phyloP scores from a whole-genome alignment of 2,113 vertebrate species.

The Naja naja region DNA sequence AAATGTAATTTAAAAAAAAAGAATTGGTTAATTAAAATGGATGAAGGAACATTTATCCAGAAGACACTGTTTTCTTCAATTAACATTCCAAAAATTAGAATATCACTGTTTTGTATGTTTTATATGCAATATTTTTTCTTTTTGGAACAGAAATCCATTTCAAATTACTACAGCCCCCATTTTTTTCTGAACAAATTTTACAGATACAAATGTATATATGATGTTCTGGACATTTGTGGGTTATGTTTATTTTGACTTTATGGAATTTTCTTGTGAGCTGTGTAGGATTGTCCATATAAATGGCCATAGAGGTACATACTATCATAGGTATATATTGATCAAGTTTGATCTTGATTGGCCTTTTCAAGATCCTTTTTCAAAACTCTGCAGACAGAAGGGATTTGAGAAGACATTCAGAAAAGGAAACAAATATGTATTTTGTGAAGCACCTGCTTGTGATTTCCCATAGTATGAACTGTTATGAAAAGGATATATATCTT shows the following conservation, averaged over 20 bases:
- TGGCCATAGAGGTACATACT: not conserved
- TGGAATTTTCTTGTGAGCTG: not conserved
- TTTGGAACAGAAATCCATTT: not conserved
- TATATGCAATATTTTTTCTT: not conserved
- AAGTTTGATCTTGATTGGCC: not conserved
- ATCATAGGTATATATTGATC: not conserved
- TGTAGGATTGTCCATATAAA: not conserved
- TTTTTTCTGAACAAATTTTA: not conserved
- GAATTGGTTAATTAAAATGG: not conserved
- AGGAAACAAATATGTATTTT: not conserved
- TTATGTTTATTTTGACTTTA: not conserved
- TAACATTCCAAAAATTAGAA: not conserved
- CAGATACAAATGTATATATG: not conserved
- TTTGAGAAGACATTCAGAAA: not conserved
- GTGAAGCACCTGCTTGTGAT: not conserved
- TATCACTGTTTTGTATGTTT: not conserved
- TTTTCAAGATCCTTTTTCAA: not conserved
- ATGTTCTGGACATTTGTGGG: not conserved
- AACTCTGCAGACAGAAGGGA: not conserved
- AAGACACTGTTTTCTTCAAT: not conserved
- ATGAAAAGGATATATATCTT: not conserved
- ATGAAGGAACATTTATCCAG: not conserved
- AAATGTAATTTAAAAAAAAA: too few relatives aligned
- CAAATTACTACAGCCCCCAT: not conserved
- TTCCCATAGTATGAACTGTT: not conserved